A percentile compares a stretch with the other conserved stretches of the same genome.
These are phyloP conservation scores for Bufo bufo DNA, from an alignment of 2,113 vertebrate species.

Conservation along the genomic window DNA sequence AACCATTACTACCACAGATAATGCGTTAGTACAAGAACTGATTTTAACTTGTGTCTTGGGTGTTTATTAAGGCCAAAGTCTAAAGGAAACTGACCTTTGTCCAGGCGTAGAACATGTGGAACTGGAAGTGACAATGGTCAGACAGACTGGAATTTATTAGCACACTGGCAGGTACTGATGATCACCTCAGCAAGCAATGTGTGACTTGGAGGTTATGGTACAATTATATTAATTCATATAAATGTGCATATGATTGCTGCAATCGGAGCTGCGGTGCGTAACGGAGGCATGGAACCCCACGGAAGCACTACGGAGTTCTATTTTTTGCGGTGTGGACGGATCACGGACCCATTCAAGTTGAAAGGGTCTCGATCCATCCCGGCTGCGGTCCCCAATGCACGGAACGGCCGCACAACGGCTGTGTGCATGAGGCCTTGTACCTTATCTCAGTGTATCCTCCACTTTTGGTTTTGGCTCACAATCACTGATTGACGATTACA, in stretches of 20 bases:
- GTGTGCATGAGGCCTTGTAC: no score
- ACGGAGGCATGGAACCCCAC: no score
- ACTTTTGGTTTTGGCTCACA: no score
- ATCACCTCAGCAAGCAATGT: background rate
- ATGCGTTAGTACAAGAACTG: background rate
- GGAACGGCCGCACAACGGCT: no score
- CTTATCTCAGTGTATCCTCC: no score
- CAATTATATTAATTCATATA: background rate
- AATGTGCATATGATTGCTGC: background rate
- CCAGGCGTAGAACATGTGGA: constrained; percentile 10
- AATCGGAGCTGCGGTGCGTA: no score
- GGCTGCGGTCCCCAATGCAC: no score
- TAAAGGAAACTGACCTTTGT: constrained; percentile 61
- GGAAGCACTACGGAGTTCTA: no score
- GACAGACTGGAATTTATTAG: background rate
- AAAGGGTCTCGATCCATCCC: no score
- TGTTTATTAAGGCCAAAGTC: constrained; percentile 38
- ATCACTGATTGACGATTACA: no score
- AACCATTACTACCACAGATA: background rate
- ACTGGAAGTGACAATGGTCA: constrained; percentile 49
- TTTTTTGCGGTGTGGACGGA: no score
- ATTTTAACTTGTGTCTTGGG: background rate
- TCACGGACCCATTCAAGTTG: no score
- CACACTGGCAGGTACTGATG: background rate
- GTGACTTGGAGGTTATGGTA: background rate